A percentile compares a stretch with the other conserved stretches of the same genome.
Conservation (phyloP, 2,113 vertebrate species). For the Pangasianodon gigas region DNA sequence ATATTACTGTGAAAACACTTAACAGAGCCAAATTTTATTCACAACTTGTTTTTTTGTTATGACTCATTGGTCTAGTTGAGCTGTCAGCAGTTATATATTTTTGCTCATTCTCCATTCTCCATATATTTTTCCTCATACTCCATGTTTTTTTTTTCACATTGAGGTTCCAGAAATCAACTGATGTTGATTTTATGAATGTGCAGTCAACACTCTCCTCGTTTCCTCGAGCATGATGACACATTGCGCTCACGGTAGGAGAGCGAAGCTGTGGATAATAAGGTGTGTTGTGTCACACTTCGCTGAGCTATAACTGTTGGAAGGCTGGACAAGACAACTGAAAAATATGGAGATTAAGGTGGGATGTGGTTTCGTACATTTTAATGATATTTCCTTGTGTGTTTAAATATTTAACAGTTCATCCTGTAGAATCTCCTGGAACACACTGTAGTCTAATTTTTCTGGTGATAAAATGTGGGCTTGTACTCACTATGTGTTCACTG, state of each 20-base stretch:
- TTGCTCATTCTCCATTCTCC: constrained; percentile 19
- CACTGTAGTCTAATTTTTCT: constrained; percentile 45
- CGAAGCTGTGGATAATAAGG: constrained; percentile 71
- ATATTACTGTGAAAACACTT: constrained; percentile 62
- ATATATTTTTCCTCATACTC: constrained; percentile 55
- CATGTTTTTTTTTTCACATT: constrained; percentile 58
- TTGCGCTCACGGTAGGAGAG: constrained; percentile 60
- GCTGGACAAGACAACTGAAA: constrained; percentile 58
- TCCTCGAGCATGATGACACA: constrained; percentile 74
- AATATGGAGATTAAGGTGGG: constrained; percentile 66
- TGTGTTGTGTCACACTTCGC: constrained; percentile 75
- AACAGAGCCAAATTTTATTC: constrained; percentile 70
- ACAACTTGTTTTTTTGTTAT: constrained; percentile 52
- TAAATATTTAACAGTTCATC: constrained; percentile 80
- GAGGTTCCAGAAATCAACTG: constrained; percentile 66
- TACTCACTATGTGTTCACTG: not conserved
- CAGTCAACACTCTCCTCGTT: constrained; percentile 66
- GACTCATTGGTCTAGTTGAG: constrained; percentile 69
- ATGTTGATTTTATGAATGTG: constrained; percentile 66
- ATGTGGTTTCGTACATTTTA: constrained; percentile 69
- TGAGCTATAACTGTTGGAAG: constrained; percentile 69
- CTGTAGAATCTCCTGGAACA: constrained; percentile 72
- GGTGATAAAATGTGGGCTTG: not conserved
- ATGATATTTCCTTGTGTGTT: constrained; percentile 79
- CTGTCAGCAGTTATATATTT: constrained; percentile 56